phyloP scores from a whole-genome alignment of 2,888 invertebrate species.

The Trichogramma evanescens region DNA sequence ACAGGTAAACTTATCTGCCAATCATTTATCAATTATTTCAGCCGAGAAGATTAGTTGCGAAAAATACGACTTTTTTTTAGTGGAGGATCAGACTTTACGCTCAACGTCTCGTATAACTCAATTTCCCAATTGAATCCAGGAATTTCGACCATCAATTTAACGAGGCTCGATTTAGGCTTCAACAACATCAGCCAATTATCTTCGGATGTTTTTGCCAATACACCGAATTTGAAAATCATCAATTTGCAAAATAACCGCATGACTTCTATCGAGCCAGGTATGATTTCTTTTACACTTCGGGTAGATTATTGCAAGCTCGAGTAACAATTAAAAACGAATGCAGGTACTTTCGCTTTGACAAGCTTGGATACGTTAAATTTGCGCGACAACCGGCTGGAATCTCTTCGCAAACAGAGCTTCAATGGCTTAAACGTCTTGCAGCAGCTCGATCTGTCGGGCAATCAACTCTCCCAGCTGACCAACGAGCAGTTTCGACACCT shows the following conservation, averaged over 20 bases:
- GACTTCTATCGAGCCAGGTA: slow-evolving; percentile 69
- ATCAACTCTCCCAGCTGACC: slow-evolving; percentile 68
- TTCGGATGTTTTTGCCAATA: slow-evolving; percentile 60
- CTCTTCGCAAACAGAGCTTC: slow-evolving; percentile 69
- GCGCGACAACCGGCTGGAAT: slow-evolving; percentile 66
- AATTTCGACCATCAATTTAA: slow-evolving; percentile 56
- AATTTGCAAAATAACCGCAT: slow-evolving; percentile 78
- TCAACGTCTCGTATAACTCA: slow-evolving; percentile 75
- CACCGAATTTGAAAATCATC: slow-evolving; percentile 67
- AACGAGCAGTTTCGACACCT: slow-evolving; percentile 74
- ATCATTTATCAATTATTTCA: background rate
- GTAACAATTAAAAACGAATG: slow-evolving; percentile 57
- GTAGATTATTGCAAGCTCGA: background rate
- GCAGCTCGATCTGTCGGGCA: slow-evolving; percentile 71
- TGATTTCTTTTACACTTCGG: slow-evolving; percentile 1
- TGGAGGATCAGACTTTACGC: slow-evolving; percentile 55
- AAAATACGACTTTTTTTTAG: slow-evolving; percentile 16
- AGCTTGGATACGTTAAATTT: slow-evolving; percentile 66
- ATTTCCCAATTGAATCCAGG: slow-evolving; percentile 57
- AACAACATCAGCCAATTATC: slow-evolving; percentile 69
- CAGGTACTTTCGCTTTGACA: slow-evolving; percentile 62
- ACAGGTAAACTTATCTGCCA: slow-evolving; percentile 22
- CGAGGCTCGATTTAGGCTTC: slow-evolving; percentile 78
- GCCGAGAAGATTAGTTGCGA: background rate
- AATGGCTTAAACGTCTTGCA: slow-evolving; percentile 71